phyloP scores from a whole-genome alignment of 1,140 invertebrate species.

The Notospermus geniculatus region DNA sequence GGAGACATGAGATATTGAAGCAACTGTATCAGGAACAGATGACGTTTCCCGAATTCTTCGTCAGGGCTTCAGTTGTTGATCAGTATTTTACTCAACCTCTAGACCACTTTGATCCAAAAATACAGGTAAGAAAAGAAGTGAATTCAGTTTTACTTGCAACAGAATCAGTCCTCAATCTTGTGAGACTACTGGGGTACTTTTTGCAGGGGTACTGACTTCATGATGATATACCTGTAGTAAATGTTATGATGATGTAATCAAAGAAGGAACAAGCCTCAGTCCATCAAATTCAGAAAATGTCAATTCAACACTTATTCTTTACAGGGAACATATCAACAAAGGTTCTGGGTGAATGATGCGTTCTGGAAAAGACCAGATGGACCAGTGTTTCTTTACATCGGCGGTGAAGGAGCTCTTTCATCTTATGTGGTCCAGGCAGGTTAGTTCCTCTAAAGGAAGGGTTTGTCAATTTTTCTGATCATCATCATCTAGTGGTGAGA shows the following conservation, averaged over 20 bases:
- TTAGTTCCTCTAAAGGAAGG: conserved; percentile 16
- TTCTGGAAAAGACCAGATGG: conserved; percentile 64
- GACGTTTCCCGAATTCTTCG: not conserved
- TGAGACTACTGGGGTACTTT: no score
- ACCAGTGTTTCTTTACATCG: conserved; percentile 84
- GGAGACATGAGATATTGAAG: not conserved
- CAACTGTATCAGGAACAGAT: not conserved
- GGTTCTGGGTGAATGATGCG: conserved; percentile 73
- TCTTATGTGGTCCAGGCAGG: conserved; percentile 21
- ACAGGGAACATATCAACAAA: conserved; percentile 48
- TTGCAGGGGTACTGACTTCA: no score
- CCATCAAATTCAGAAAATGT: no score
- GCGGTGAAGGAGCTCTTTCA: conserved; percentile 54
- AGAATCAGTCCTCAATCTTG: no score
- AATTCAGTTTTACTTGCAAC: no score
- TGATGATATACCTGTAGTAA: no score
- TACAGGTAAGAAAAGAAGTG: conserved; percentile 22
- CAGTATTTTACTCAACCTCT: conserved; percentile 28
- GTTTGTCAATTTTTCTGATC: conserved; percentile 5
- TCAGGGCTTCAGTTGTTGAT: not conserved
- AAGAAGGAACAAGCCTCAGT: no score
- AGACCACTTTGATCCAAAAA: conserved; percentile 33
- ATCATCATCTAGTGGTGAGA: not conserved
- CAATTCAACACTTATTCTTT: not conserved
- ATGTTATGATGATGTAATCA: no score